Percentiles rank a stretch among this genome's conserved stretches.
These are phyloP conservation scores for Acropternis orthonyx DNA, from an alignment of 2,797 vertebrate genomes.

Conservation along the genomic window DNA sequence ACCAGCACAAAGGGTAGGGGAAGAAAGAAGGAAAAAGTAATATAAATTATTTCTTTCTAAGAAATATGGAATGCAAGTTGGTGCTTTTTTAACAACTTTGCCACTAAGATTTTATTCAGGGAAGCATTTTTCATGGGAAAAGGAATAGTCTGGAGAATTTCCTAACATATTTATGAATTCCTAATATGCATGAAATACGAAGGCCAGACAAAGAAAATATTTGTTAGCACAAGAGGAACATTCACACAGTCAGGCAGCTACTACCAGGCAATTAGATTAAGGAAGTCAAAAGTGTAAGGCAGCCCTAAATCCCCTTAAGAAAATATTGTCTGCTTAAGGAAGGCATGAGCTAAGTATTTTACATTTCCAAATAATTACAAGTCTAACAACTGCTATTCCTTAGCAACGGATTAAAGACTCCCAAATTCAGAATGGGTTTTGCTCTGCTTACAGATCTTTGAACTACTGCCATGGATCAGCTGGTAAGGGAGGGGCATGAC, in stretches of 20 bases:
- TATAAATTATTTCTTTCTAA: constrained; percentile 5
- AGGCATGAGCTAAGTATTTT: neutral
- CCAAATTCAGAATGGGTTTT: neutral
- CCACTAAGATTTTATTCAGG: neutral
- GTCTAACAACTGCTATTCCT: neutral
- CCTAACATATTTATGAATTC: constrained; percentile 1
- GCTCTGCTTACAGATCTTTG: neutral
- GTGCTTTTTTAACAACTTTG: constrained; percentile 23
- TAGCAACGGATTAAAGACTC: neutral
- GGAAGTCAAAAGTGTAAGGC: neutral
- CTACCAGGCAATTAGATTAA: constrained; percentile 1
- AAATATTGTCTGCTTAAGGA: neutral
- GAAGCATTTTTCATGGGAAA: neutral
- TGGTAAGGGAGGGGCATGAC: neutral
- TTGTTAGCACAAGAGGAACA: constrained; percentile 19
- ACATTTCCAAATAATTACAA: neutral
- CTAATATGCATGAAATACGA: constrained; percentile 2
- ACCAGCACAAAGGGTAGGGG: neutral
- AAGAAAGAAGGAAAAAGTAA: neutral
- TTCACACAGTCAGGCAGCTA: neutral
- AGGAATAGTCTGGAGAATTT: neutral
- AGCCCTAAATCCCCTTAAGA: neutral
- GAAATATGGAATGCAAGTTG: neutral
- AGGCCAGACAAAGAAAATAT: neutral
- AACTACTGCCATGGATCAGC: neutral